phyloP scores from a whole-genome alignment of 23 tunicate genomes.

The Trididemnum clinides region DNA sequence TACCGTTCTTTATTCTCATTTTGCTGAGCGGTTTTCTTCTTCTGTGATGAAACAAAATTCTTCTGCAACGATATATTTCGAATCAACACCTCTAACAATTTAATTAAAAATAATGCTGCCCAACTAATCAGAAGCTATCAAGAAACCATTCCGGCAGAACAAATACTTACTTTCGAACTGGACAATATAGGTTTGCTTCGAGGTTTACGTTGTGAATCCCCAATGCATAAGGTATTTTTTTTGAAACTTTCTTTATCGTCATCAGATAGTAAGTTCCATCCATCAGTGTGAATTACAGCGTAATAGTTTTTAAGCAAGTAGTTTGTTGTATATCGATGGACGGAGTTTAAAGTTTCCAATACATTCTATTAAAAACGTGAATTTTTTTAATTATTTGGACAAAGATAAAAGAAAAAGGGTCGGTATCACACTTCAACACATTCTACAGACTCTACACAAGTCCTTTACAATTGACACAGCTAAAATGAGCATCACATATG shows the following conservation, averaged over 20 bases:
- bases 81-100: too few species aligned
- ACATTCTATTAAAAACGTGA: background rate
- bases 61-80: too few species aligned
- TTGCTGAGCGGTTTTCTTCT: too few species aligned
- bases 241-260: background rate
- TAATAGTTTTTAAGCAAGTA: background rate
- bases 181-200: background rate
- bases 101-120: too few species aligned
- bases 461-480: too few species aligned
- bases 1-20: too few species aligned
- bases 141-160: too few species aligned
- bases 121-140: too few species aligned
- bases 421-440: too few species aligned
- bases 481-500: too few species aligned
- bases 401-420: background rate
- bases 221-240: background rate
- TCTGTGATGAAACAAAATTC: too few species aligned
- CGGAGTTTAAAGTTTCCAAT: background rate
- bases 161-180: slow-evolving; percentile 24
- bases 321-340: background rate
- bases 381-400: background rate
- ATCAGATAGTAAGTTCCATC: background rate
- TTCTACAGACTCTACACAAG: too few species aligned
- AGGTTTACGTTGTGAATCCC: slow-evolving; percentile 1
- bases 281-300: background rate